phyloP scores from a whole-genome alignment of 2,113 vertebrate species.

The Cyanistes caeruleus region DNA sequence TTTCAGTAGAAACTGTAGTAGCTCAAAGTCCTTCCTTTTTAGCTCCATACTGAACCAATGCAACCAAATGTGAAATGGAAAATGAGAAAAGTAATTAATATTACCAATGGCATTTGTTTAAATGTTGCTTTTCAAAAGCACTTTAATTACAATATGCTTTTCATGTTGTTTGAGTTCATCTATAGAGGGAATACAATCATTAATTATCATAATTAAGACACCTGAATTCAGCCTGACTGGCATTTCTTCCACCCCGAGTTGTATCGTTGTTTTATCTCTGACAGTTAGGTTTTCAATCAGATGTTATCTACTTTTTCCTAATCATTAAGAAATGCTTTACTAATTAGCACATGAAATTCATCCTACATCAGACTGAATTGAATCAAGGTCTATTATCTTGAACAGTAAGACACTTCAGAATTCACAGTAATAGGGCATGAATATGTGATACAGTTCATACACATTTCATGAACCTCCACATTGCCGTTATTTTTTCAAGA shows the following conservation, averaged over 20 bases:
- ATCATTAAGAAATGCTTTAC: constrained; percentile 84
- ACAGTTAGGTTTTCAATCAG: constrained; percentile 79
- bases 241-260: constrained; percentile 70
- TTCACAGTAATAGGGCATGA: constrained; percentile 81
- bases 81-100: constrained; percentile 67
- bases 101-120: constrained; percentile 75
- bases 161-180: constrained; percentile 78
- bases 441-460: constrained; percentile 81
- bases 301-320: constrained; percentile 79
- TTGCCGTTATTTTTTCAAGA: constrained; percentile 70
- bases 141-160: constrained; percentile 82
- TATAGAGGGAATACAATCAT: constrained; percentile 78
- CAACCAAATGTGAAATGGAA: constrained; percentile 64
- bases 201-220: constrained; percentile 84
- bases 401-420: constrained; percentile 81
- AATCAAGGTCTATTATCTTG: constrained; percentile 83
- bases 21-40: not conserved
- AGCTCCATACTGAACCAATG: constrained; percentile 27
- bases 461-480: constrained; percentile 81
- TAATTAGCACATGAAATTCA: constrained; percentile 84
- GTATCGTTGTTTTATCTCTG: constrained; percentile 80
- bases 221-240: constrained; percentile 77
- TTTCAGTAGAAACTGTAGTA: not conserved
- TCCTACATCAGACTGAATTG: constrained; percentile 80
- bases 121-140: constrained; percentile 75